Percentiles rank a stretch among this genome's conserved stretches.
These are phyloP conservation scores for Natrix natrix DNA, from an alignment of 2,797 vertebrate genomes.

Conservation along the genomic window DNA sequence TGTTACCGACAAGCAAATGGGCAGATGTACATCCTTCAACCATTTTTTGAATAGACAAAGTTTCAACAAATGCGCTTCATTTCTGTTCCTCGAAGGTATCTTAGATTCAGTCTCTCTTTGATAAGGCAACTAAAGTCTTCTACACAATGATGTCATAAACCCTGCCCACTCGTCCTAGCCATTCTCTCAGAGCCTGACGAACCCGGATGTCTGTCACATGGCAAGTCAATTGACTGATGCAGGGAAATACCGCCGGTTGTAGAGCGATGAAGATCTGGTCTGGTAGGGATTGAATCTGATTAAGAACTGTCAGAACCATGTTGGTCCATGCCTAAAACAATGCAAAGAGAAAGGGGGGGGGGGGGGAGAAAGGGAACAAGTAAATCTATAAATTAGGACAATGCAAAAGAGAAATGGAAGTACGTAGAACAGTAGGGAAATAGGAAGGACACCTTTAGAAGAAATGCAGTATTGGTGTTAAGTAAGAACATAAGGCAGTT, in stretches of 20 bases:
- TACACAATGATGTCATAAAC: constrained; percentile 87
- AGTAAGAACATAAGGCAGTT: neutral
- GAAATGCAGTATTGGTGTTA: neutral
- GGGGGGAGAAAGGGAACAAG: neutral
- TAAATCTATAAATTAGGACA: neutral
- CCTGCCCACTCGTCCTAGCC: constrained; percentile 90
- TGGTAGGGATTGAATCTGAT: constrained; percentile 89
- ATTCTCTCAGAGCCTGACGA: constrained; percentile 91
- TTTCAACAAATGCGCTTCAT: constrained; percentile 19
- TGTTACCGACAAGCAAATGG: constrained; percentile 41
- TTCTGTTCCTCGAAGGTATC: constrained; percentile 39
- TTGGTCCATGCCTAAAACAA: constrained; percentile 91
- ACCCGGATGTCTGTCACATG: constrained; percentile 90
- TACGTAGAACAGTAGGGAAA: neutral
- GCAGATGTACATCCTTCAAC: constrained; percentile 31
- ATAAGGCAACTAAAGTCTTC: constrained; percentile 12
- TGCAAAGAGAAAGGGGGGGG: constrained; percentile 12
- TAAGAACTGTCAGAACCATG: constrained; percentile 95
- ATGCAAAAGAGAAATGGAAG: neutral
- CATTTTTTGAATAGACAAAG: constrained; percentile 19
- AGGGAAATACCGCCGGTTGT: constrained; percentile 91
- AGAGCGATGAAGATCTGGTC: constrained; percentile 89
- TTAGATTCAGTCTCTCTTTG: constrained; percentile 18
- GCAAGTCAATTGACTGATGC: constrained; percentile 94
- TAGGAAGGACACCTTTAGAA: neutral